These are phyloP conservation scores for Panthera tigris DNA, from an alignment of 2,113 vertebrate genomes.

Conservation along the genomic window DNA sequence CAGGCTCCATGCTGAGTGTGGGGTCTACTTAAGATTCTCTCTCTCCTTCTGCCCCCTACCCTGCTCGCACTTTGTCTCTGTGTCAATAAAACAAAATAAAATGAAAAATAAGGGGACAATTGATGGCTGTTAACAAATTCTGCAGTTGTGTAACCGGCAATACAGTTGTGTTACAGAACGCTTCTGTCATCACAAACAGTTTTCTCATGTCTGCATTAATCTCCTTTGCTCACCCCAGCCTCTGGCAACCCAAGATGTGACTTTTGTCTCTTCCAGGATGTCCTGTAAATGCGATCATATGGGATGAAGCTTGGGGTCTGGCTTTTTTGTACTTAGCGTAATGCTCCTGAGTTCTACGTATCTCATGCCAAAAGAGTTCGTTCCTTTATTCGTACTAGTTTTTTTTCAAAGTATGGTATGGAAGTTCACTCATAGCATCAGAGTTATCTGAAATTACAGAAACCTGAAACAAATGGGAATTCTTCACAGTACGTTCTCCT, in stretches of 20 bases:
- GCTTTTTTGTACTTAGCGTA: neutral
- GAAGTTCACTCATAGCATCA: rapidly evolving
- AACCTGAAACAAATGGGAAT: neutral
- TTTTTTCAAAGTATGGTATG: too few relatives aligned
- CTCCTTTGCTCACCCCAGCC: neutral
- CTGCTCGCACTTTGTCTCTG: too few relatives aligned
- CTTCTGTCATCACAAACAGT: neutral
- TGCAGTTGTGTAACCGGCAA: neutral
- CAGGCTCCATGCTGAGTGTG: too few relatives aligned
- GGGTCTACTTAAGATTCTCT: too few relatives aligned
- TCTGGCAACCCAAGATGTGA: neutral
- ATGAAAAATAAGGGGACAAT: too few relatives aligned
- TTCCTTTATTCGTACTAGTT: neutral
- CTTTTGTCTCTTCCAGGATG: neutral
- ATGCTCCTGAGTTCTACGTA: neutral
- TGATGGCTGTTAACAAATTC: neutral
- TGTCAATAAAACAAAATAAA: too few relatives aligned
- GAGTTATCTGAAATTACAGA: neutral
- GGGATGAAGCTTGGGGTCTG: neutral
- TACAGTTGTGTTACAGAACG: neutral
- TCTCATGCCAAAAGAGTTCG: neutral
- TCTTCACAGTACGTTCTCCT: neutral
- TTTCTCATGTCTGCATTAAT: neutral
- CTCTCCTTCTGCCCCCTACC: too few relatives aligned
- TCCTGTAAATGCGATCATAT: neutral